These are phyloP conservation scores for Ictalurus punctatus DNA, from an alignment of 2,113 vertebrate species.

Conservation along the genomic window DNA sequence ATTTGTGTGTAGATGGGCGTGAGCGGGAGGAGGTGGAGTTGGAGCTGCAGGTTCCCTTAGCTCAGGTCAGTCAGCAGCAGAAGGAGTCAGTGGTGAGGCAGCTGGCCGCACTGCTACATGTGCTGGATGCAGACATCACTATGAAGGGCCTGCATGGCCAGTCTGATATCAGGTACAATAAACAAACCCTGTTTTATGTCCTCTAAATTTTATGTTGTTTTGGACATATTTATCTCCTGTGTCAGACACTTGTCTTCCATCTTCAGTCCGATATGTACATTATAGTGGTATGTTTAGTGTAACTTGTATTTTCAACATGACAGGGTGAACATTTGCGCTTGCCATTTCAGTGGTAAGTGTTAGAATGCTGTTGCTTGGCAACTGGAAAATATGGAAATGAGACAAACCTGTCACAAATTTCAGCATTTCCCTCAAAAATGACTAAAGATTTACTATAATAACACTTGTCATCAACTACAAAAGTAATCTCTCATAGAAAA, in stretches of 20 bases:
- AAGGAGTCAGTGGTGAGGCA: slow-evolving; percentile 82
- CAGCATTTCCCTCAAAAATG: neutral
- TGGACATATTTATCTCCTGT: neutral
- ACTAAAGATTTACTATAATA: neutral
- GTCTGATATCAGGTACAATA: slow-evolving; percentile 84
- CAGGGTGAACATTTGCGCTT: neutral
- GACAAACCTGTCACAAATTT: neutral
- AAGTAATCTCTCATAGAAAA: neutral
- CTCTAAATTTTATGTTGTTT: neutral
- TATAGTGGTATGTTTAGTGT: neutral
- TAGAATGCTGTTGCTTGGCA: neutral
- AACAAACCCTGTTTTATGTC: neutral
- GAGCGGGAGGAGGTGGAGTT: slow-evolving; percentile 83
- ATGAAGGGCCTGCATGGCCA: slow-evolving; percentile 82
- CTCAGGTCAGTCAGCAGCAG: slow-evolving; percentile 79
- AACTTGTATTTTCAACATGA: neutral
- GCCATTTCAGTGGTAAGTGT: neutral
- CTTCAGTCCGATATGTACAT: neutral
- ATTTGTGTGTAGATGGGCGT: slow-evolving; percentile 62
- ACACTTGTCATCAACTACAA: neutral
- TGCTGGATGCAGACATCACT: slow-evolving; percentile 80
- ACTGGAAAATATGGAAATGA: neutral
- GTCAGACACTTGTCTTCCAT: neutral
- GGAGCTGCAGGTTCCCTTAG: slow-evolving; percentile 82
- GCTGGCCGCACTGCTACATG: slow-evolving; percentile 82